phyloP scores from a whole-genome alignment of 2,888 invertebrate genomes.

The Lasioglossum zephyrum region DNA sequence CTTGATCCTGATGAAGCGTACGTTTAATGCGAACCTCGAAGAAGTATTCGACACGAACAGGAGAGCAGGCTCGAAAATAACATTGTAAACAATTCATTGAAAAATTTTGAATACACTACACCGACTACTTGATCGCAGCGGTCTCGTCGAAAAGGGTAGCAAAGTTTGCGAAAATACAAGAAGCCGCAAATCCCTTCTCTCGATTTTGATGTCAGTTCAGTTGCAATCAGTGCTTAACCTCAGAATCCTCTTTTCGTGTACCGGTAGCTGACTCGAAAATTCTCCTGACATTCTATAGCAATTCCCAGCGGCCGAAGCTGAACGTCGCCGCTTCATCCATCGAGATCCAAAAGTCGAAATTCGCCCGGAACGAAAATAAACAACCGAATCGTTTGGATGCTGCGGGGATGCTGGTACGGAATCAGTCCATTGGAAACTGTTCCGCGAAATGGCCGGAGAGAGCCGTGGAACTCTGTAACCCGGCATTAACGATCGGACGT shows the following conservation, averaged over 20 bases:
- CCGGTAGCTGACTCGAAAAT: neutral
- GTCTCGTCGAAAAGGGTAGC: neutral
- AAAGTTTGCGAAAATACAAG: neutral
- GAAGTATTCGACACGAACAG: neutral
- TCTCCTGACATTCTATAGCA: neutral
- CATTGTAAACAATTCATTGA: neutral
- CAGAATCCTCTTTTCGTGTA: neutral
- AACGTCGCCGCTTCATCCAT: neutral
- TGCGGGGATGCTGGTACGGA: neutral
- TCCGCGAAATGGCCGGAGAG: slow-evolving; percentile 36
- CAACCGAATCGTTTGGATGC: neutral
- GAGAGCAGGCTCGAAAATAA: no score
- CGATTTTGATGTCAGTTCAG: neutral
- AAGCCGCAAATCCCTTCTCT: neutral
- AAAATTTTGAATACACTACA: neutral
- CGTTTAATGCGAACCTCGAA: neutral
- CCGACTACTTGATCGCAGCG: neutral
- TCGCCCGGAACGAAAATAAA: slow-evolving; percentile 9
- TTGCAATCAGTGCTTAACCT: neutral
- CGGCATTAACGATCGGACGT: slow-evolving; percentile 65
- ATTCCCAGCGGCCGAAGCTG: neutral
- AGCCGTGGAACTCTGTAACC: slow-evolving; percentile 23
- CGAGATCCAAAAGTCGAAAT: neutral
- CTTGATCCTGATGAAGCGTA: neutral
- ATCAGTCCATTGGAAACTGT: slow-evolving; percentile 25